A percentile compares a stretch with the other conserved stretches of the same genome.
Conservation (phyloP, 2,797 vertebrate genomes). For the Tenualosa thibaudeaui region DNA sequence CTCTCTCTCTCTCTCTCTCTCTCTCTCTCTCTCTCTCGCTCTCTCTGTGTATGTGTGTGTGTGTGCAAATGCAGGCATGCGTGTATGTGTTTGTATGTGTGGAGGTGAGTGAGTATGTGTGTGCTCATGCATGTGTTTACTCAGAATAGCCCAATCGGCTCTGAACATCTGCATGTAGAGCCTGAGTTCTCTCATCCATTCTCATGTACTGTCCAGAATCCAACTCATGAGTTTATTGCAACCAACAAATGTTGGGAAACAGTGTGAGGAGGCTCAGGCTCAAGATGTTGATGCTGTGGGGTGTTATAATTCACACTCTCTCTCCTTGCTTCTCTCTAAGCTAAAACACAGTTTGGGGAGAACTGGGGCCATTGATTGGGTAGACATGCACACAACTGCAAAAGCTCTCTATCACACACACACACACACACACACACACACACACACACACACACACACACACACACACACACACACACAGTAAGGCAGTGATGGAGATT, state of each 20-base stretch:
- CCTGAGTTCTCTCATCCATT: background rate
- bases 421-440: no score
- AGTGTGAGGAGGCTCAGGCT: background rate
- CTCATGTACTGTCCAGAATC: background rate
- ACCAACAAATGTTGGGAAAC: background rate
- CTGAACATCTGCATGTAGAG: background rate
- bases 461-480: background rate
- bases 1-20: constrained; percentile 11
- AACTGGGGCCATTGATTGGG: background rate
- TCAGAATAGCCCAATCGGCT: background rate
- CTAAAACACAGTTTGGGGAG: background rate
- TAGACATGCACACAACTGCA: background rate
- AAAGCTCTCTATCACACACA: background rate
- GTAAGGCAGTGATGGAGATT: background rate
- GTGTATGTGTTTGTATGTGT: constrained; percentile 7
- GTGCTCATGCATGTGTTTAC: background rate
- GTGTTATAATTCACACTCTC: background rate
- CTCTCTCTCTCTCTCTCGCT: no score
- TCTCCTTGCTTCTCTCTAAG: background rate
- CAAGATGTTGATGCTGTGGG: background rate
- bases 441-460: no score
- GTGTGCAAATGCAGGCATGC: background rate
- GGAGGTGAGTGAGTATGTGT: background rate
- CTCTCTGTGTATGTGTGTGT: background rate
- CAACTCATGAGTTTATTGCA: background rate